Evolutionary conservation across 2,797 vertebrate genomes (phyloP).

Genomic region (Heterohyrax brucei): DNA sequence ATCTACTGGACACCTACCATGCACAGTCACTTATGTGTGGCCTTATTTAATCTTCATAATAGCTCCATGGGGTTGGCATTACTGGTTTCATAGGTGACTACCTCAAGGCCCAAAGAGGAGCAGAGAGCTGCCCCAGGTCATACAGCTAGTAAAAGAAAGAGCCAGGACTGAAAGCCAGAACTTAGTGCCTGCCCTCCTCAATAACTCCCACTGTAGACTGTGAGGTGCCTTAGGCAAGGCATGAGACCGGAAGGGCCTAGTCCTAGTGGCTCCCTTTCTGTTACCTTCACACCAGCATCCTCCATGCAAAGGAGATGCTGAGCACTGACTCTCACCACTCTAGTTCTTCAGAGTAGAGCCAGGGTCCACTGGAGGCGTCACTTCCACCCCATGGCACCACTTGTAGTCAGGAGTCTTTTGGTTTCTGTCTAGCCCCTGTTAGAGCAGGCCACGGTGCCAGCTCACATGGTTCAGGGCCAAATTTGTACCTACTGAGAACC

Average conservation of each 20-base stretch:
- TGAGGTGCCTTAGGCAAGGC: background rate
- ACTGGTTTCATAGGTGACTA: background rate
- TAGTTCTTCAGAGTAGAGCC: background rate
- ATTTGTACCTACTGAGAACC: background rate
- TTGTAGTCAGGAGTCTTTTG: background rate
- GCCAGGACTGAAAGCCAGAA: background rate
- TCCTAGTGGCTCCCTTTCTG: background rate
- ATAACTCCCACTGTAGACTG: background rate
- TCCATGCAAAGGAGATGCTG: background rate
- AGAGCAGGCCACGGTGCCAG: background rate
- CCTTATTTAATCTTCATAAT: constrained; percentile 51
- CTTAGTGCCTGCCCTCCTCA: background rate
- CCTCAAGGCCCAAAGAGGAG: background rate
- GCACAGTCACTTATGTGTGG: background rate
- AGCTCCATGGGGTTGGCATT: background rate
- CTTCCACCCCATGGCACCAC: background rate
- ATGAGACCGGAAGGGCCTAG: background rate
- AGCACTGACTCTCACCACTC: background rate
- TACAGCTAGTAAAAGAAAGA: background rate
- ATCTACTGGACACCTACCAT: constrained; percentile 23
- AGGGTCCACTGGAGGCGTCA: background rate
- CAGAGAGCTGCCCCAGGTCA: background rate
- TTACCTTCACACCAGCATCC: background rate
- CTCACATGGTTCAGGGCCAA: background rate
- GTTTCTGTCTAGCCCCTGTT: background rate